Percentiles rank a stretch among this genome's conserved stretches.
Evolutionary conservation across 2,888 invertebrate genomes (phyloP).

Genomic region (Tetragonula carbonaria): DNA sequence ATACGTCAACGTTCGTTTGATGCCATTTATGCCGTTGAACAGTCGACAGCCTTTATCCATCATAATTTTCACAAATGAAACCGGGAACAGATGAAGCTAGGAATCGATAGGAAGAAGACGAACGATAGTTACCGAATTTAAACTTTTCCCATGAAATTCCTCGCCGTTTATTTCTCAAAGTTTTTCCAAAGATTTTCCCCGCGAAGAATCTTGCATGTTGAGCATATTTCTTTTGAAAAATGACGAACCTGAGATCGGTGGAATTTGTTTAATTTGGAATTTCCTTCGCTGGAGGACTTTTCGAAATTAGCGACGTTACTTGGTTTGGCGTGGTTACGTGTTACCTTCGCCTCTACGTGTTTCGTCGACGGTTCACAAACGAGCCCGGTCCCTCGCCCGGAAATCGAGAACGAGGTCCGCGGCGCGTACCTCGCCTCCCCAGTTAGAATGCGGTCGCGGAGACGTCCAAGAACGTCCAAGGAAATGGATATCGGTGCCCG

Average conservation of each 20-base stretch:
- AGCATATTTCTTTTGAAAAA: too few relatives aligned
- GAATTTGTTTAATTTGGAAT: slow-evolving; percentile 15
- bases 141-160: too few relatives aligned
- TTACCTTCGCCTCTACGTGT: too few relatives aligned
- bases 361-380: slow-evolving; percentile 13
- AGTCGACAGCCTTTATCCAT: slow-evolving; percentile 13
- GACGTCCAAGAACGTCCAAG: slow-evolving; percentile 47
- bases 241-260: too few relatives aligned
- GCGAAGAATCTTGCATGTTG: too few relatives aligned
- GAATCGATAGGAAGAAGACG: neutral
- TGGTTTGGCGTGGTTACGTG: slow-evolving; percentile 1
- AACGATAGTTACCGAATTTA: too few relatives aligned
- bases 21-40: neutral
- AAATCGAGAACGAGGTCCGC: slow-evolving; percentile 18
- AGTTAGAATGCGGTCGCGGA: slow-evolving; percentile 41
- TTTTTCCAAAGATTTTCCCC: too few relatives aligned
- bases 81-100: slow-evolving; percentile 3
- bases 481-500: slow-evolving; percentile 64
- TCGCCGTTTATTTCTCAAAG: too few relatives aligned
- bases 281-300: neutral
- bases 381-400: slow-evolving; percentile 2
- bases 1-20: slow-evolving; percentile 2
- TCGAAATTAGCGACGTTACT: slow-evolving; percentile 24
- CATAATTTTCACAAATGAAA: slow-evolving; percentile 22
- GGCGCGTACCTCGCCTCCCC: slow-evolving; percentile 21